A percentile compares a stretch with the other conserved stretches of the same genome.
Conservation (phyloP, 2,797 vertebrate genomes). For the Squalus acanthias region DNA sequence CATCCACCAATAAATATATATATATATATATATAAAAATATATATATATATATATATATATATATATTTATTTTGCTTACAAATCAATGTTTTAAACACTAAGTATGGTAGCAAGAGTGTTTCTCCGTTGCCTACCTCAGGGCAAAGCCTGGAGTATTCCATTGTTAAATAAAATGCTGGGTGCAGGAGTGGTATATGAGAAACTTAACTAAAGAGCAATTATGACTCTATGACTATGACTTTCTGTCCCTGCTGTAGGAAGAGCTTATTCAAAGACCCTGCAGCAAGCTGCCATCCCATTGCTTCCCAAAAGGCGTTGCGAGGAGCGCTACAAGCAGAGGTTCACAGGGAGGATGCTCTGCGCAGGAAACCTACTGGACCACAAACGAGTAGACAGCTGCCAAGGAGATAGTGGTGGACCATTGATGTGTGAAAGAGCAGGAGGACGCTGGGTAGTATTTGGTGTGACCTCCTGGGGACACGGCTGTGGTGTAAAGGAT, state of each 20-base stretch:
- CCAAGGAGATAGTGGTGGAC: constrained; percentile 92
- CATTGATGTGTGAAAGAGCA: constrained; percentile 78
- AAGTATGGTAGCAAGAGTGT: background rate
- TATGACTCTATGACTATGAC: background rate
- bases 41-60: background rate
- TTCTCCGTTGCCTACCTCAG: background rate
- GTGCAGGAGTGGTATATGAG: background rate
- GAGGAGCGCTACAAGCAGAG: constrained; percentile 73
- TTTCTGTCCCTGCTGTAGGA: constrained; percentile 58
- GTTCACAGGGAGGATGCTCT: constrained; percentile 92
- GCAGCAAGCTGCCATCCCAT: constrained; percentile 80
- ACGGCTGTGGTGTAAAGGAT: constrained; percentile 80
- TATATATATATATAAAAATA: background rate
- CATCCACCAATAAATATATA: background rate
- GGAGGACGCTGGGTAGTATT: constrained; percentile 84
- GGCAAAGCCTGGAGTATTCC: background rate
- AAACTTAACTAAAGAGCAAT: background rate
- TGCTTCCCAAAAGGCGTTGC: constrained; percentile 78
- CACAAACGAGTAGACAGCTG: constrained; percentile 84
- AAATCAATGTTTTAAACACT: background rate
- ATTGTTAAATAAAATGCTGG: background rate
- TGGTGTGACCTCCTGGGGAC: constrained; percentile 94
- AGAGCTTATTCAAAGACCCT: constrained; percentile 89
- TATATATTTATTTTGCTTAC: background rate
- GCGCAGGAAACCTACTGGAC: constrained; percentile 71